phyloP scores from a whole-genome alignment of 2,888 invertebrate species.

The Lithophane semibrunnea region DNA sequence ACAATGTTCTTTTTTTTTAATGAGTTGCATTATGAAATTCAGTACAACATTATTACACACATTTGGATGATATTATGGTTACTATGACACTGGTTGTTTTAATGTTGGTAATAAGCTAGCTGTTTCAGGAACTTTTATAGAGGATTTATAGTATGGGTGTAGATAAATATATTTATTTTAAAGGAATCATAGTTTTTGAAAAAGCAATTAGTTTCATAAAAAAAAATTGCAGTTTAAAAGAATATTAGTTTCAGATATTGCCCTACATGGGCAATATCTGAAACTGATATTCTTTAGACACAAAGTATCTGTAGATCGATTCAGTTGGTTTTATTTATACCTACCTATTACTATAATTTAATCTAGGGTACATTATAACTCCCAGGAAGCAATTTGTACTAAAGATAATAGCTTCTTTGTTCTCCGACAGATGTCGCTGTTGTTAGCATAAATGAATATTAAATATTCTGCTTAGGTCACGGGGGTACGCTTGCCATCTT shows the following conservation, averaged over 20 bases:
- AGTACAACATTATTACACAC: no score
- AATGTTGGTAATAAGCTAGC: no score
- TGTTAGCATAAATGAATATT: slow-evolving; percentile 72
- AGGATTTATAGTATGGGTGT: no score
- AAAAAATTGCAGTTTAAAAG: neutral
- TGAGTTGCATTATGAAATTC: no score
- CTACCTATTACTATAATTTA: slow-evolving; percentile 11
- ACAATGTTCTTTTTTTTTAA: no score
- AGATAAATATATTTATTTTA: neutral
- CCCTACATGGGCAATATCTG: neutral
- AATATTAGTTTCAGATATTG: neutral
- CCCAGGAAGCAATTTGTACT: slow-evolving; percentile 59
- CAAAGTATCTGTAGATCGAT: neutral
- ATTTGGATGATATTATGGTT: no score
- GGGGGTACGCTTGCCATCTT: slow-evolving; percentile 40
- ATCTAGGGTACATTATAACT: slow-evolving; percentile 50
- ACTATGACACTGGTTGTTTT: no score
- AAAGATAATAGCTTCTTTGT: slow-evolving; percentile 63
- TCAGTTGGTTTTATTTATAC: slow-evolving; percentile 2
- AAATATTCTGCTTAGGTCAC: slow-evolving; percentile 53
- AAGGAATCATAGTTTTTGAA: neutral
- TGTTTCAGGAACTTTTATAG: no score
- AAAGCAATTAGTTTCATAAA: neutral
- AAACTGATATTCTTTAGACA: no score
- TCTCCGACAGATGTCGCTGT: slow-evolving; percentile 67